A percentile compares a stretch with the other conserved stretches of the same genome.
These are phyloP conservation scores for Bombus breviceps DNA, from an alignment of 1,140 invertebrate species.

Conservation along the genomic window DNA sequence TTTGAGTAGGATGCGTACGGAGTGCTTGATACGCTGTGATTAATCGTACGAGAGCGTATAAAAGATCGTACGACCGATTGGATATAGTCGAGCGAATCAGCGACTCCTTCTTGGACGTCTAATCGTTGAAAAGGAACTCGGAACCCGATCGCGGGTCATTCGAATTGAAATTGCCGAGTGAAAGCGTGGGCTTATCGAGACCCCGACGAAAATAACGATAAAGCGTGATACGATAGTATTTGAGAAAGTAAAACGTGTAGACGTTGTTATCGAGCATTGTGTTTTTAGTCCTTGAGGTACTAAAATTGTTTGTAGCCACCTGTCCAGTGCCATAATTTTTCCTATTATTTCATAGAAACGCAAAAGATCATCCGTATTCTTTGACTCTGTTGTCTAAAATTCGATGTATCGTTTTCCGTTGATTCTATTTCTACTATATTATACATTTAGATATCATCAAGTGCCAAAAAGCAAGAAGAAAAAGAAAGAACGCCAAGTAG, in stretches of 20 bases:
- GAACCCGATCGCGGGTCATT: not conserved
- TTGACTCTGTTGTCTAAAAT: not conserved
- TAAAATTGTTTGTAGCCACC: not conserved
- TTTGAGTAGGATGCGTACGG: not conserved
- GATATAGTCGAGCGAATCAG: not conserved
- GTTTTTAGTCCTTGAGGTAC: not conserved
- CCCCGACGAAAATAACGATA: no score
- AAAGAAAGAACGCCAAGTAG: no score
- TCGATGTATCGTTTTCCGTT: not conserved
- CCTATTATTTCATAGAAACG: not conserved
- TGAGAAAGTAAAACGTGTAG: not conserved
- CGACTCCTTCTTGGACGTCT: conserved; percentile 29
- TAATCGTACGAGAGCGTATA: not conserved
- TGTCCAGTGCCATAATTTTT: conserved; percentile 34
- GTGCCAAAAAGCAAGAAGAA: conserved; percentile 32
- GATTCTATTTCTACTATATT: not conserved
- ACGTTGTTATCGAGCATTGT: not conserved
- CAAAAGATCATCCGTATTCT: not conserved
- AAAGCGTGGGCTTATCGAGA: not conserved
- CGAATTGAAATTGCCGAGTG: not conserved
- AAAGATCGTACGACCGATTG: not conserved
- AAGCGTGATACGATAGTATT: not conserved
- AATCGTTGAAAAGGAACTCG: conserved; percentile 5
- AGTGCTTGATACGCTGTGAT: not conserved
- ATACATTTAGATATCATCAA: conserved; percentile 2